Evolutionary conservation across 2,797 vertebrate species (phyloP), one percentile per base, ranked within the genome.

Genomic region (Tenualosa ilisha): DNA sequence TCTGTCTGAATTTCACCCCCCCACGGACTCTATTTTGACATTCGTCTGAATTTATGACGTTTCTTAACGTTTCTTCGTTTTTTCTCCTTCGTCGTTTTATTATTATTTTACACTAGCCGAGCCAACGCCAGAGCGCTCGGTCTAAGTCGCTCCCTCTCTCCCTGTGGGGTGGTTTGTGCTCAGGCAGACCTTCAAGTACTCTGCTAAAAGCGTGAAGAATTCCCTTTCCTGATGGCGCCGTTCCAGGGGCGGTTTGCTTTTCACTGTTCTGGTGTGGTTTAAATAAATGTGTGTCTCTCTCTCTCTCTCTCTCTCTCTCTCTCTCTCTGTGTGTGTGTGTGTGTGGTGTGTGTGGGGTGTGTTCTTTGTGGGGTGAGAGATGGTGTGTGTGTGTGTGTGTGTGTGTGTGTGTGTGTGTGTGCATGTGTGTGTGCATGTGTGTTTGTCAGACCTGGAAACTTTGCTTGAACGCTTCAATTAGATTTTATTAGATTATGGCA

Each of bases 401-500:
- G 61, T 26, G 61, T 65, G 24, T 13, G 9, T 65, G 24, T 65
- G 24, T 65, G 26, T 68, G 63, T 37, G 26, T 68, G 63, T 68
- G 63, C 31, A 26, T 31, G 63, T 31, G 11, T 26, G 26, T 37
- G 63, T 68, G 26, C 22, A 26, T 37, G 83, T 84, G 26, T 83
- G 49, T 83, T 81, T 86, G 83, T 86, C 85, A 84, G 79, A 37
- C 85, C 86, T 88, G 86, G 86, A 88, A 87, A 87, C 51, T 83
- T 54, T 85, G 82, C 81, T 85, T 24, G 81, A 87, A 81, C 40
- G 81, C 37, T 50, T 85, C 46, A 86, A 85, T 88, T 85, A 82
- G 79, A 82, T 86, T 89, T 89, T 72, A 88, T 88, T 89, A 87
- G 86, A 89, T 87, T 86, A 86, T 81, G n/a, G 81, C 83, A 82